Conservation (phyloP, 92 coral and sea anemone genomes). For the Actinostola sp. region DNA sequence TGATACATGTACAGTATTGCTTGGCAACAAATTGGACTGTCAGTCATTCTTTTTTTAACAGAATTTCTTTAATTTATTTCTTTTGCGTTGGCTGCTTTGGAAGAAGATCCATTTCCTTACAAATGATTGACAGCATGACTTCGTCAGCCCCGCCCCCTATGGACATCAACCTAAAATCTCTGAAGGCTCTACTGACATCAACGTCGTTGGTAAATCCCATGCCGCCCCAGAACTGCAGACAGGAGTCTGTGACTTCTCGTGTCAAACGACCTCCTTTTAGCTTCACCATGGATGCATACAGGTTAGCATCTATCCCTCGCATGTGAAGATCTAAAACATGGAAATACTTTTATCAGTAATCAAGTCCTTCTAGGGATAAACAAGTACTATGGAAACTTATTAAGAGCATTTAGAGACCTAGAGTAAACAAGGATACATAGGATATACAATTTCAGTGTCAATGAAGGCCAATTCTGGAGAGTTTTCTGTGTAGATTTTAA, state of each 20-base stretch:
- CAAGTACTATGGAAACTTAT: too few species aligned
- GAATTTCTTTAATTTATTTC: too few species aligned
- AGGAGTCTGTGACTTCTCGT: conserved; percentile 86
- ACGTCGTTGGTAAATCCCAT: conserved; percentile 94
- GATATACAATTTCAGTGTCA: too few species aligned
- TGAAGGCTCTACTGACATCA: conserved; percentile 83
- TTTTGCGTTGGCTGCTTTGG: conserved; percentile 38
- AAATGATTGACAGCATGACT: conserved; percentile 95
- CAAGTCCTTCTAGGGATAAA: too few species aligned
- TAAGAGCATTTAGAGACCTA: too few species aligned
- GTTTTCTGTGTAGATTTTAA: too few species aligned
- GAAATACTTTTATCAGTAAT: background rate
- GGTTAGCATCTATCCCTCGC: conserved; percentile 88
- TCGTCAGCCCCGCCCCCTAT: conserved; percentile 99
- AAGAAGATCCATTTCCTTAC: conserved; percentile 78
- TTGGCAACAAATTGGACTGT: too few species aligned
- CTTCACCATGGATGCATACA: conserved; percentile 91
- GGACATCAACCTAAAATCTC: conserved; percentile 85
- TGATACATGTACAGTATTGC: too few species aligned
- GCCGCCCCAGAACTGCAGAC: conserved; percentile 99
- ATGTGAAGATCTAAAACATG: conserved; percentile 66
- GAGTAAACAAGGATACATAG: too few species aligned
- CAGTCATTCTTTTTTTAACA: too few species aligned
- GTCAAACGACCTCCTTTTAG: conserved; percentile 92
- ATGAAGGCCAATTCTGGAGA: too few species aligned